Evolutionary conservation across 2,797 vertebrate species (phyloP).

Genomic region (Discoglossus pictus): DNA sequence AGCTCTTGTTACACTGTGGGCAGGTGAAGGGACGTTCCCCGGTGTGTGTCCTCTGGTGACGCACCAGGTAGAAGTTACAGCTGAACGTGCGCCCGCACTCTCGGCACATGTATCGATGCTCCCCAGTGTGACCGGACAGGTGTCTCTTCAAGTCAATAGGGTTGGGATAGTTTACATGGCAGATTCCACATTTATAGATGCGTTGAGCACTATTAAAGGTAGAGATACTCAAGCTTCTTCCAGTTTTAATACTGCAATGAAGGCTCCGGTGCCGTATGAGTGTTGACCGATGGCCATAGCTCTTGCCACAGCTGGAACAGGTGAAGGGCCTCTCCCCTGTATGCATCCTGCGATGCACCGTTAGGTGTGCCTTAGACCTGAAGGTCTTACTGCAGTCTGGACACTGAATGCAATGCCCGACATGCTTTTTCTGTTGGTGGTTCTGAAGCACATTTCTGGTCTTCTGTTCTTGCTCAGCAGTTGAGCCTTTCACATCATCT

Average conservation of each 20-base stretch:
- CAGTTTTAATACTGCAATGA: background rate
- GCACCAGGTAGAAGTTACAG: constrained; percentile 55
- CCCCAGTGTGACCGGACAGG: constrained; percentile 61
- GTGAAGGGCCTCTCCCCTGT: constrained; percentile 45
- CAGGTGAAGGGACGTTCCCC: constrained; percentile 56
- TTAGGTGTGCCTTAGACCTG: background rate
- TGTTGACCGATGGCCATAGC: constrained; percentile 56
- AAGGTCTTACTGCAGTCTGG: constrained; percentile 20
- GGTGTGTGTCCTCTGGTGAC: constrained; percentile 59
- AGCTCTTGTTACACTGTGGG: constrained; percentile 59
- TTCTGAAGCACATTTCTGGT: too few species aligned
- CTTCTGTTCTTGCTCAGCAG: too few species aligned
- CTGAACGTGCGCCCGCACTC: constrained; percentile 60
- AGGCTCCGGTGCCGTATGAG: constrained; percentile 41
- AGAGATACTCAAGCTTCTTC: too few species aligned
- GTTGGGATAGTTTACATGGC: constrained; percentile 67
- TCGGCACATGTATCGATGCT: constrained; percentile 56
- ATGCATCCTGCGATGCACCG: background rate
- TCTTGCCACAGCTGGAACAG: constrained; percentile 57
- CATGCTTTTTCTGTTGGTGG: too few species aligned
- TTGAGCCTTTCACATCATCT: too few species aligned
- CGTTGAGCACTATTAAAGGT: too few species aligned
- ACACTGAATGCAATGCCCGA: too few species aligned
- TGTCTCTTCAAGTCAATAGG: constrained; percentile 67
- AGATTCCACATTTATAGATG: constrained; percentile 57